A percentile compares a stretch with the other conserved stretches of the same genome.
phyloP scores from a whole-genome alignment of 2,797 vertebrate genomes.

The Eurystomus glaucurus region DNA sequence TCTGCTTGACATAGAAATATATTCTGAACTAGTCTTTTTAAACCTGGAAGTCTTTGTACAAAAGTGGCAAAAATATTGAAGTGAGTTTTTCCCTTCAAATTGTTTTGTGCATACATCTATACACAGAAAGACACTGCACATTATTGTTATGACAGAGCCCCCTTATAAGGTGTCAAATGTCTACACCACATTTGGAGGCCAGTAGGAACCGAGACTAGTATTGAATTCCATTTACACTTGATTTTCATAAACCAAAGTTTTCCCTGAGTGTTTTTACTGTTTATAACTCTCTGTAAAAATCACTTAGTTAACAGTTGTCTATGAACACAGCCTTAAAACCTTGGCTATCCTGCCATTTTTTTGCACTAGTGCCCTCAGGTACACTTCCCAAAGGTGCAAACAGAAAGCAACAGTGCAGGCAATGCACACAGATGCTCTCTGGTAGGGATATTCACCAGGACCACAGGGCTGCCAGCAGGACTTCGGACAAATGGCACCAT shows the following conservation, averaged over 20 bases:
- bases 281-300: not conserved
- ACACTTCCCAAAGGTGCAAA: rapidly evolving
- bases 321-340: not conserved
- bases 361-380: not conserved
- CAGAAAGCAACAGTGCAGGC: rapidly evolving
- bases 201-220: not conserved
- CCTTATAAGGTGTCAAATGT: not conserved
- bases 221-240: not conserved
- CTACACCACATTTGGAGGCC: rapidly evolving
- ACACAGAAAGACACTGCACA: not conserved
- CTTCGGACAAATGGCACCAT: not conserved
- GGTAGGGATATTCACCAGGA: not conserved
- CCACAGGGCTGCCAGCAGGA: rapidly evolving
- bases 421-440: not conserved
- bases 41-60: not conserved
- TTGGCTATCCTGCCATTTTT: not conserved
- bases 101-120: not conserved
- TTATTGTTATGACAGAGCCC: not conserved
- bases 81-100: not conserved
- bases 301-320: not conserved
- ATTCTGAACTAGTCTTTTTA: not conserved
- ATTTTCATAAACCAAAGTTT: not conserved
- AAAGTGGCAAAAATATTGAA: not conserved
- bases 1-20: not conserved
- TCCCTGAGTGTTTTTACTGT: not conserved